These are phyloP conservation scores for Hozukius guyotensis DNA, from an alignment of 2,797 vertebrate species.

Conservation along the genomic window DNA sequence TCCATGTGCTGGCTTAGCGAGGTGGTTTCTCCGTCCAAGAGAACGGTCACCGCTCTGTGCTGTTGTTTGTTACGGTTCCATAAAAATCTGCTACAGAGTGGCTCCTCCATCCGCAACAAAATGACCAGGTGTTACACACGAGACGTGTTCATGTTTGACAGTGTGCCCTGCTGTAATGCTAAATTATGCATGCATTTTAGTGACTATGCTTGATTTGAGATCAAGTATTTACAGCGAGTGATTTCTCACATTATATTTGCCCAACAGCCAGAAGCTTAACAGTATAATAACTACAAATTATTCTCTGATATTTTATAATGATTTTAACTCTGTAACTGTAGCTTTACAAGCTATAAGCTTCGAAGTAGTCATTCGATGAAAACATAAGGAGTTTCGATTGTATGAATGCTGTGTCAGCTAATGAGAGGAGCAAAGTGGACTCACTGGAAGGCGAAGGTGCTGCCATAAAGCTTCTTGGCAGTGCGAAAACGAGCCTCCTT, in stretches of 20 bases:
- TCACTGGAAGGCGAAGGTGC: constrained; percentile 99
- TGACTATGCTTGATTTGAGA: constrained; percentile 30
- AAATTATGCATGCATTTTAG: constrained; percentile 45
- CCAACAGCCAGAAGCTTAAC: not conserved
- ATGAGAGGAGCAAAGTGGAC: constrained; percentile 57
- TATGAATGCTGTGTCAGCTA: not conserved
- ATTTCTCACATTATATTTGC: constrained; percentile 21
- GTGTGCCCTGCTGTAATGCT: constrained; percentile 14
- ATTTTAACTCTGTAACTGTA: not conserved
- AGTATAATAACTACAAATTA: not conserved
- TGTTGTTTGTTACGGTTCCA: constrained; percentile 65
- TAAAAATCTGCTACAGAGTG: constrained; percentile 58
- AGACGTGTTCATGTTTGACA: constrained; percentile 37
- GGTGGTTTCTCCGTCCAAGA: constrained; percentile 59
- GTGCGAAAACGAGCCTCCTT: constrained; percentile 99
- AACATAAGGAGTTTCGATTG: not conserved
- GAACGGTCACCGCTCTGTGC: constrained; percentile 47
- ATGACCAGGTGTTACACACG: constrained; percentile 59
- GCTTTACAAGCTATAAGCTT: not conserved
- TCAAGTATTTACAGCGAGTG: constrained; percentile 38
- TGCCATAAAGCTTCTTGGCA: constrained; percentile 99
- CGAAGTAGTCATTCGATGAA: not conserved
- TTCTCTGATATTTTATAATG: constrained; percentile 1
- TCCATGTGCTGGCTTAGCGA: constrained; percentile 62
- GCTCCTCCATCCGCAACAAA: constrained; percentile 35